These are phyloP conservation scores for Teleogryllus oceanicus DNA, from an alignment of 2,888 invertebrate species.

Conservation along the genomic window DNA sequence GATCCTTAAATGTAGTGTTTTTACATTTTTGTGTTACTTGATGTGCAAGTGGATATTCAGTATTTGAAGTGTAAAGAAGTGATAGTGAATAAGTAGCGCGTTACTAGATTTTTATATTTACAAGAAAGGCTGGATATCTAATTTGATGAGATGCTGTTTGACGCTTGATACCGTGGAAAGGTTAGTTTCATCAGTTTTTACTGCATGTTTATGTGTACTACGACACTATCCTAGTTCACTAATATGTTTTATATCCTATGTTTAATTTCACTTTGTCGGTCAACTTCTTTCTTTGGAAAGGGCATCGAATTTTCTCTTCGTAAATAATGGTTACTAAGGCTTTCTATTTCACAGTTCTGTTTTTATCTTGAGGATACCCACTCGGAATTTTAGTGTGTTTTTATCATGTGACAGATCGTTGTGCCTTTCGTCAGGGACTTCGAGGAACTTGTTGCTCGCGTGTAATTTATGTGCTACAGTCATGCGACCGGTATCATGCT, in stretches of 20 bases:
- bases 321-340: too few species aligned
- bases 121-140: background rate
- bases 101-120: background rate
- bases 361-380: too few species aligned
- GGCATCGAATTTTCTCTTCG: too few species aligned
- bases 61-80: background rate
- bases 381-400: background rate
- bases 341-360: too few species aligned
- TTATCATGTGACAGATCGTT: background rate
- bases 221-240: background rate
- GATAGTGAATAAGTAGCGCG: background rate
- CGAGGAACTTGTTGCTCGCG: background rate
- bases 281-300: too few species aligned
- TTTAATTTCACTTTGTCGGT: too few species aligned
- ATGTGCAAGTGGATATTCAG: background rate
- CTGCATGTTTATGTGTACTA: background rate
- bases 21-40: background rate
- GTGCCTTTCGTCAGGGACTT: background rate
- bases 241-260: too few species aligned
- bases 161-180: conserved; percentile 23
- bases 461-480: background rate
- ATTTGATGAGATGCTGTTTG: conserved; percentile 18
- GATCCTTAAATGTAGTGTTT: conserved; percentile 11
- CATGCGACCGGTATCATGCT: background rate
- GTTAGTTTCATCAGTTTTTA: background rate